These are phyloP conservation scores for Poecilia wingei DNA, from an alignment of 2,797 vertebrate species.

Conservation along the genomic window DNA sequence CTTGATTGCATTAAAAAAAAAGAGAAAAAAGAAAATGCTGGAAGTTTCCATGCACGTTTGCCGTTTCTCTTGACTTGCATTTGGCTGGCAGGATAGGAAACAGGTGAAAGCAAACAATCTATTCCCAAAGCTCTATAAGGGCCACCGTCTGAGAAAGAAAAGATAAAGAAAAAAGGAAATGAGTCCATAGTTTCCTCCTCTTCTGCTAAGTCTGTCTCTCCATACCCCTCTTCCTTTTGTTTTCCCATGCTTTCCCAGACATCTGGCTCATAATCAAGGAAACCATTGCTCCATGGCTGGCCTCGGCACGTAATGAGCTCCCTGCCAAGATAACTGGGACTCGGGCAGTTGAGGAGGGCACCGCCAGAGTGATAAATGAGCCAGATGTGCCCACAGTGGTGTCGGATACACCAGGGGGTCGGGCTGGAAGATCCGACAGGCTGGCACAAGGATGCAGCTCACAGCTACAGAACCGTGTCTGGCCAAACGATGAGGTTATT, in stretches of 20 bases:
- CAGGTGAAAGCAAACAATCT: not conserved
- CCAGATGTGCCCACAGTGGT: slow-evolving; percentile 71
- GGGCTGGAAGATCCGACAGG: slow-evolving; percentile 42
- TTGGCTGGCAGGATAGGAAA: not conserved
- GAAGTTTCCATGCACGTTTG: not conserved
- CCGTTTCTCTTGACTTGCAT: not conserved
- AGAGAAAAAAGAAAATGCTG: not conserved
- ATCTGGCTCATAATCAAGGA: slow-evolving; percentile 74
- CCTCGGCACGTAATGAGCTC: slow-evolving; percentile 53
- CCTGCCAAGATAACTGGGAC: slow-evolving; percentile 68
- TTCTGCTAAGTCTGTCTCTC: slow-evolving; percentile 20
- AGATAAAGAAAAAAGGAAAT: slow-evolving; percentile 75
- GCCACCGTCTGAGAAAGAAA: slow-evolving; percentile 34
- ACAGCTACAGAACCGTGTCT: slow-evolving; percentile 55
- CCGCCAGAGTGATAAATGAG: slow-evolving; percentile 75
- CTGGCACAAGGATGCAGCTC: slow-evolving; percentile 43
- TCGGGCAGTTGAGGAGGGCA: slow-evolving; percentile 56
- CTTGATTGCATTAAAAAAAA: slow-evolving; percentile 17
- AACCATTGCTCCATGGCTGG: slow-evolving; percentile 53
- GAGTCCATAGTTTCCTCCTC: slow-evolving; percentile 73
- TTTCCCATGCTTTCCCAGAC: slow-evolving; percentile 65
- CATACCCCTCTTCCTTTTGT: slow-evolving; percentile 51
- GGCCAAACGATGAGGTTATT: slow-evolving; percentile 34
- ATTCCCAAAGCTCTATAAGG: slow-evolving; percentile 28
- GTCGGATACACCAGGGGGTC: slow-evolving; percentile 7